phyloP scores from a whole-genome alignment of 2,888 invertebrate species.

The Dasypogon diadema region DNA sequence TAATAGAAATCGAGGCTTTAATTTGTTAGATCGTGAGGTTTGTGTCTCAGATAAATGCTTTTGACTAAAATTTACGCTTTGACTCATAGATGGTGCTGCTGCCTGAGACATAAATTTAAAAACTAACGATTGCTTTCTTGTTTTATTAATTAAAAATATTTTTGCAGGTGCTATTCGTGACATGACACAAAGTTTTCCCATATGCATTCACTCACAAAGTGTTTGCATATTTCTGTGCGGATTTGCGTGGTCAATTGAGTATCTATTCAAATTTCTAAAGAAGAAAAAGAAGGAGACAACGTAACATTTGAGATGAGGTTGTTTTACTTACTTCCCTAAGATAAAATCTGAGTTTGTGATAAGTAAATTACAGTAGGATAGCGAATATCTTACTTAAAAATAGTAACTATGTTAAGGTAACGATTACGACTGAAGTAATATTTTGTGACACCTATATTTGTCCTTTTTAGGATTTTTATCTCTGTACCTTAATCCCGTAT shows the following conservation, averaged over 20 bases:
- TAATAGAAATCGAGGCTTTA: too few relatives aligned
- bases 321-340: neutral
- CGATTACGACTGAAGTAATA: neutral
- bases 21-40: too few relatives aligned
- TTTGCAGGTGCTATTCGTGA: slow-evolving; percentile 78
- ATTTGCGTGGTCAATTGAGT: slow-evolving; percentile 77
- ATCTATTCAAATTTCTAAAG: slow-evolving; percentile 62
- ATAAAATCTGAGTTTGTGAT: slow-evolving; percentile 33
- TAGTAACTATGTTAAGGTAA: neutral
- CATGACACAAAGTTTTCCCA: slow-evolving; percentile 75
- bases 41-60: neutral
- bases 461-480: slow-evolving; percentile 20
- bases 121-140: neutral
- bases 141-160: too few relatives aligned
- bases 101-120: neutral
- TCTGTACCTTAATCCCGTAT: neutral
- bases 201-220: slow-evolving; percentile 80
- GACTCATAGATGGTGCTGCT: neutral
- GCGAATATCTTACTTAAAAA: neutral
- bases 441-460: neutral
- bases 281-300: slow-evolving; percentile 58
- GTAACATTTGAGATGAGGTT: slow-evolving; percentile 2
- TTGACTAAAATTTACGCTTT: too few relatives aligned
- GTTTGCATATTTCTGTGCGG: slow-evolving; percentile 77
- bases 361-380: slow-evolving; percentile 18